phyloP scores from a whole-genome alignment of 2,797 vertebrate genomes.

The Dipus sagitta region DNA sequence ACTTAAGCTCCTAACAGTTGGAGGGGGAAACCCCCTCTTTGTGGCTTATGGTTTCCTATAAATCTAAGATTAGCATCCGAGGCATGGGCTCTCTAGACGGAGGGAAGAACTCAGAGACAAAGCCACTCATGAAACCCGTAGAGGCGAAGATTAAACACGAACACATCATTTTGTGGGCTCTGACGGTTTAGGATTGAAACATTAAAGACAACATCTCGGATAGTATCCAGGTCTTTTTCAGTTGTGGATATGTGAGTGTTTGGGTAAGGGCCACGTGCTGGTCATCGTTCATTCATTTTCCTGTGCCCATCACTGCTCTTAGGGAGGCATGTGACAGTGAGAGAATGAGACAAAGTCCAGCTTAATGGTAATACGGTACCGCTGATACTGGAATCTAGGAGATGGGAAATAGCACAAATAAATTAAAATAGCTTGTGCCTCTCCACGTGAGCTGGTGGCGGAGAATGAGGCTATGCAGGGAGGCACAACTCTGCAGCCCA shows the following conservation, averaged over 20 bases:
- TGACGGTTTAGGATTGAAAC: background rate
- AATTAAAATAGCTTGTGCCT: background rate
- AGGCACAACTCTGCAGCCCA: too few relatives aligned
- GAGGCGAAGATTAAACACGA: slow-evolving; percentile 19
- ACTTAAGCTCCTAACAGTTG: background rate
- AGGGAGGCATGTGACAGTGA: background rate
- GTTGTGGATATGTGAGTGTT: background rate
- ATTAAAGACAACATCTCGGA: background rate
- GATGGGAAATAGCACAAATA: background rate
- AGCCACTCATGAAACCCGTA: background rate
- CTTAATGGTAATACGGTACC: too few relatives aligned
- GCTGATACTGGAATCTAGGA: background rate
- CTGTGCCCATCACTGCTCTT: background rate
- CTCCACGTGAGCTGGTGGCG: background rate
- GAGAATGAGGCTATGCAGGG: background rate
- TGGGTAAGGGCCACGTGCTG: background rate
- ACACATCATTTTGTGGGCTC: background rate
- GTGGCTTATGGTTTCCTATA: slow-evolving; percentile 33
- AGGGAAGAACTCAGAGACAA: slow-evolving; percentile 25
- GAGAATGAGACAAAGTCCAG: background rate
- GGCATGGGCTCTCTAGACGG: background rate
- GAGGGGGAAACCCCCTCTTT: background rate
- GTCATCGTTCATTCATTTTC: background rate
- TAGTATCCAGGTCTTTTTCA: background rate
- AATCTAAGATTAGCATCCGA: slow-evolving; percentile 41